Conservation (phyloP, 2,888 invertebrate species). For the Acanthoscelides obtectus region DNA sequence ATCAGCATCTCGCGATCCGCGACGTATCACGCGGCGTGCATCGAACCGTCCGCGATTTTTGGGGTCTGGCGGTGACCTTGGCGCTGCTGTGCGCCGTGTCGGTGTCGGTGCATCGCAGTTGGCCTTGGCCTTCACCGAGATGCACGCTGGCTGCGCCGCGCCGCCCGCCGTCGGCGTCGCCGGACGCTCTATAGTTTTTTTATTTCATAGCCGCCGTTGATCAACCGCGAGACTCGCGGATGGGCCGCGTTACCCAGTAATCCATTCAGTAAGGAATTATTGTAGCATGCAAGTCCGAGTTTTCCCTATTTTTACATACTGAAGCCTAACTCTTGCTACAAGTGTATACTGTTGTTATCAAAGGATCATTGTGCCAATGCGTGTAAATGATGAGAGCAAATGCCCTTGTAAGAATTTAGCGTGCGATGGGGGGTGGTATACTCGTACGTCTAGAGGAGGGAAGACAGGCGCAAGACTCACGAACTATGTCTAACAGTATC, state of each 20-base stretch:
- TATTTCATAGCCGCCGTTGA: neutral
- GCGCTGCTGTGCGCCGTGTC: slow-evolving; percentile 29
- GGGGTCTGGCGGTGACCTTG: slow-evolving; percentile 25
- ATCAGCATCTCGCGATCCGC: neutral
- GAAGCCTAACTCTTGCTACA: too few relatives aligned
- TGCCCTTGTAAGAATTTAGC: too few relatives aligned
- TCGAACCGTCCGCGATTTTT: slow-evolving; percentile 27
- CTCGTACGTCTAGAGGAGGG: too few relatives aligned
- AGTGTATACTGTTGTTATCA: too few relatives aligned
- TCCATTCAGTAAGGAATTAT: too few relatives aligned
- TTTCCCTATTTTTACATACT: too few relatives aligned
- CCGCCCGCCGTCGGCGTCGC: slow-evolving; percentile 21
- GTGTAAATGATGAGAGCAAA: too few relatives aligned
- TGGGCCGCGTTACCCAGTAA: neutral
- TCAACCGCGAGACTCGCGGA: neutral
- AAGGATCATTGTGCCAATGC: too few relatives aligned
- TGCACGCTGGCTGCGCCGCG: slow-evolving; percentile 25
- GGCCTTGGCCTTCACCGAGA: slow-evolving; percentile 44
- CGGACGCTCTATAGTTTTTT: neutral
- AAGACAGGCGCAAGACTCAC: too few relatives aligned
- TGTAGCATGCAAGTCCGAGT: too few relatives aligned
- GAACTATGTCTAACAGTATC: too few relatives aligned
- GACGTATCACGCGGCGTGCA: neutral
- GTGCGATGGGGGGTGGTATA: too few relatives aligned
- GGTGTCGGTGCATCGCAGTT: slow-evolving; percentile 35